These are phyloP conservation scores for Circaetus gallicus DNA, from an alignment of 2,113 vertebrate species.

Conservation along the genomic window DNA sequence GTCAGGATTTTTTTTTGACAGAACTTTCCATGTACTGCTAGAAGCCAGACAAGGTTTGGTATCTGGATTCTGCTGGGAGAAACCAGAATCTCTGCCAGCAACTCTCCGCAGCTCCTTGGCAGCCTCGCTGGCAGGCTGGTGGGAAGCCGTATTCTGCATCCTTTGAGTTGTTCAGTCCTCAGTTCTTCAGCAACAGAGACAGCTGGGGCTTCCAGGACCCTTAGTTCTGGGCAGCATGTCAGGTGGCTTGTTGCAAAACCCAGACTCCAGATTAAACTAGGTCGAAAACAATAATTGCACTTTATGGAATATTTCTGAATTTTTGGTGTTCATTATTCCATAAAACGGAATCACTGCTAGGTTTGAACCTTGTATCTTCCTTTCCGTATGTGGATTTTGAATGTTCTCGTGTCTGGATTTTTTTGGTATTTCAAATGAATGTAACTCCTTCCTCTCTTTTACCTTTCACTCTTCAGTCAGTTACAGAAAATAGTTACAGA, in stretches of 20 bases:
- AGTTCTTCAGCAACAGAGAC: neutral
- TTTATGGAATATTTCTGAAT: neutral
- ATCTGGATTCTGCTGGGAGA: slow-evolving; percentile 26
- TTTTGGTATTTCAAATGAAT: neutral
- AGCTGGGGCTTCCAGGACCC: slow-evolving; percentile 16
- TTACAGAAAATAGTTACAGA: neutral
- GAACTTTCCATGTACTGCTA: neutral
- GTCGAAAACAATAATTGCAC: neutral
- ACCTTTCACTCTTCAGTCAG: neutral
- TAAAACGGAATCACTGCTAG: neutral
- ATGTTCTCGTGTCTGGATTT: neutral
- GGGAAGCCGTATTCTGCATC: neutral
- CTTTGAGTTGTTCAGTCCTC: neutral
- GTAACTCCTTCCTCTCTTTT: neutral
- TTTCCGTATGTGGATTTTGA: neutral
- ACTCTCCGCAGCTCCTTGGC: slow-evolving; percentile 3
- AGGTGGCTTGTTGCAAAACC: neutral
- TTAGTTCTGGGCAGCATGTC: neutral
- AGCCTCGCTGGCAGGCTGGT: neutral
- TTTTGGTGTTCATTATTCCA: neutral
- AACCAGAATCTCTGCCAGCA: slow-evolving; percentile 33
- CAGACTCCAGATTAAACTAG: neutral
- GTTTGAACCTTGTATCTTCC: neutral
- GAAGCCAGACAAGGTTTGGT: slow-evolving; percentile 3
- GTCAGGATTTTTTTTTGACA: neutral